These are phyloP conservation scores for Scomber japonicus DNA, from an alignment of 2,113 vertebrate genomes.

Conservation along the genomic window DNA sequence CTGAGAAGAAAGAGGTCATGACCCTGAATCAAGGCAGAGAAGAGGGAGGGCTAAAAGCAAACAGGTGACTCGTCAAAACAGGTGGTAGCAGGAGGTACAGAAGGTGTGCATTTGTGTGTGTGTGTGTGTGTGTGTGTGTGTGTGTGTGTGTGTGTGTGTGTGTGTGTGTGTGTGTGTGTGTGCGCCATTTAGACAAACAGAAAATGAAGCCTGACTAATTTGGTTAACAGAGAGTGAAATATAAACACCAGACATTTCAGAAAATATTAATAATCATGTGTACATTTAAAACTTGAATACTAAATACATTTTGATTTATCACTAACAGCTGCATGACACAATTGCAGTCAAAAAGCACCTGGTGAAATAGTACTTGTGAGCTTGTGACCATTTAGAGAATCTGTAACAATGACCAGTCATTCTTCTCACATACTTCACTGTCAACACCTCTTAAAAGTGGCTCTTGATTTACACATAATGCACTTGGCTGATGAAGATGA, in stretches of 20 bases:
- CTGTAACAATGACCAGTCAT: neutral
- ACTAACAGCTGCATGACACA: neutral
- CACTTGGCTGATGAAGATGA: neutral
- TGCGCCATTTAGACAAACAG: neutral
- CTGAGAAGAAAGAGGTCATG: slow-evolving; percentile 33
- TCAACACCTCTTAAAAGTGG: neutral
- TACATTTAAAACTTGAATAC: neutral
- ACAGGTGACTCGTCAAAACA: slow-evolving; percentile 58
- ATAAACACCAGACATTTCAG: neutral
- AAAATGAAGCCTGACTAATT: neutral
- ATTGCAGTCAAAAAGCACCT: neutral
- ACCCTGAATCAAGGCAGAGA: slow-evolving; percentile 26
- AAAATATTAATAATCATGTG: neutral
- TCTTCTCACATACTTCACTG: too few relatives aligned
- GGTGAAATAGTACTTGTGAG: too few relatives aligned
- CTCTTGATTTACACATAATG: slow-evolving; percentile 27
- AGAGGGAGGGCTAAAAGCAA: slow-evolving; percentile 23
- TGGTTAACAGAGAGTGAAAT: neutral
- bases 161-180: neutral
- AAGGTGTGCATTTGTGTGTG: too few relatives aligned
- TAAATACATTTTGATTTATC: neutral
- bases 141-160: neutral
- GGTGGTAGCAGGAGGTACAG: slow-evolving; percentile 44
- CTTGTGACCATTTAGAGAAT: neutral
- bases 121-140: neutral